Base-by-base conservation (phyloP, 1,140 invertebrate species). In the Copidosoma floridanum region DNA sequence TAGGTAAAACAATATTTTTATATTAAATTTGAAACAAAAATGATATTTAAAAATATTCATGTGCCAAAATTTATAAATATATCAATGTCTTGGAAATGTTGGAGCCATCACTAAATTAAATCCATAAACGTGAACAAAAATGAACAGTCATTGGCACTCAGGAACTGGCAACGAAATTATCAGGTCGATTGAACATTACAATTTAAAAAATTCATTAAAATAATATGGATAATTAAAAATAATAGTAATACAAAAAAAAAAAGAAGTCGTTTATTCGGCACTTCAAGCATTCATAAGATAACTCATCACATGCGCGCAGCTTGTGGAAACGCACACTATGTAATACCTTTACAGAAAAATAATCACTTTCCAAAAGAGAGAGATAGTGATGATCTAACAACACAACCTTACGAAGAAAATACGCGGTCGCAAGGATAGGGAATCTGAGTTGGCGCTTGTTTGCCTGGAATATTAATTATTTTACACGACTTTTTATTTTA, bases 121-220 rank as follows among this genome's bases (percentile, higher is more conserved):
- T 32, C 12, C 29, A 32, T 32, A 12, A 32, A n/a, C n/a, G n/a
- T 12, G 29, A 32, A 32, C 0, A 32, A 32, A 32, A 32, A 32
- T 32, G 12, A 32, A 32, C 32, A 55, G 35, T 61, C 20, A 61
- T 61, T 61, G 58, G 58, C 58, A 61, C 58, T 61, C 52, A 61
- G 58, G 52, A 61, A 61, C 58, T 61, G 58, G 58, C 58, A 61
- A 61, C 58, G 50, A 61, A 40, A 54, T 61, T 40, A 61, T 61
- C 44, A 54, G 58, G 52, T 61, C 58, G 58, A 55, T 43, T 52
- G 37, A 41, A n/a, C n/a, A n/a, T n/a, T n/a, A n/a, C n/a, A n/a
- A n/a, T n/a, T n/a, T n/a, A 55, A 61, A 55, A 35, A 61, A 41
- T 41, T 18, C 16, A 52, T 44, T 41, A 53, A 37, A 52, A 43